Conservation (phyloP, 2,113 vertebrate species). For the Myiozetetes cayanensis region DNA sequence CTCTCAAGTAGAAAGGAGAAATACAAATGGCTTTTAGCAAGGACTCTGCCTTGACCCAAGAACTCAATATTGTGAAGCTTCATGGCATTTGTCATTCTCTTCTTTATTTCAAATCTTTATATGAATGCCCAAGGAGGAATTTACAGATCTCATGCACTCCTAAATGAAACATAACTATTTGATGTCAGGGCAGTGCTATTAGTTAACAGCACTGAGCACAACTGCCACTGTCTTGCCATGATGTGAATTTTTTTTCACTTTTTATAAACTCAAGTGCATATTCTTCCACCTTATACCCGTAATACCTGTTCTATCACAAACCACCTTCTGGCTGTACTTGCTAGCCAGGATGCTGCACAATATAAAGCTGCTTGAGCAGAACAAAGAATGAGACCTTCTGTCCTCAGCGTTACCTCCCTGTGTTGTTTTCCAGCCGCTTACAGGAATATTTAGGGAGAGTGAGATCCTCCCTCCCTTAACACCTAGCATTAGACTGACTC, state of each 20-base stretch:
- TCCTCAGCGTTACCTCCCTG: conserved; percentile 3
- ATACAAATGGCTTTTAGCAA: background rate
- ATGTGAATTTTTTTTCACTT: conserved; percentile 11
- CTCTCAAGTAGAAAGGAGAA: background rate
- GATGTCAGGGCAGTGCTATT: background rate
- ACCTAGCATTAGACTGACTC: background rate
- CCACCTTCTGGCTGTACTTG: conserved; percentile 10
- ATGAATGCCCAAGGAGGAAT: background rate
- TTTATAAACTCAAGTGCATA: conserved; percentile 27
- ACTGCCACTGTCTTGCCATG: background rate
- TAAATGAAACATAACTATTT: background rate
- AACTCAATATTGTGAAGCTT: background rate
- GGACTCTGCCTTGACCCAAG: background rate
- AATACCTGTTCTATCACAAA: conserved; percentile 14
- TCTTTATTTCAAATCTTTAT: background rate
- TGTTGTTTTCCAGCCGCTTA: background rate
- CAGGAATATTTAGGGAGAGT: background rate
- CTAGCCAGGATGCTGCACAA: background rate
- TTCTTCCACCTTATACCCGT: background rate
- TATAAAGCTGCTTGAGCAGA: conserved; percentile 9
- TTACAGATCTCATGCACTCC: background rate
- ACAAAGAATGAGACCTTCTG: conserved; percentile 23
- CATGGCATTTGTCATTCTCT: background rate
- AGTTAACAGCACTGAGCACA: background rate
- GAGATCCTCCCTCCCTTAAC: background rate